Evolutionary conservation across 2,888 invertebrate species (phyloP).

Genomic region (Slavum lentiscoides): DNA sequence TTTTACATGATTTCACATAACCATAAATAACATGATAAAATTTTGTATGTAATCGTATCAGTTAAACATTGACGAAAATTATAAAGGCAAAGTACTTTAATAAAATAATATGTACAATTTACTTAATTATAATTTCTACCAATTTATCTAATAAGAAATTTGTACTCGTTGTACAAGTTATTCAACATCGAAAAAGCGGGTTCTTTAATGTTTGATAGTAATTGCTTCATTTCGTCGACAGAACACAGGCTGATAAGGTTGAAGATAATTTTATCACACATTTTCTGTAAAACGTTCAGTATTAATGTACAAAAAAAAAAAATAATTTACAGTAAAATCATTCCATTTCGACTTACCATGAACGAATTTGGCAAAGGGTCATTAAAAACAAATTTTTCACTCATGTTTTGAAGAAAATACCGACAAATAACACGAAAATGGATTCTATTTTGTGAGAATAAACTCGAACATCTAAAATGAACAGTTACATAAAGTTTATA

Average conservation of each 20-base stretch:
- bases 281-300: slow-evolving; percentile 3
- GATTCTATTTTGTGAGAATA: slow-evolving; percentile 12
- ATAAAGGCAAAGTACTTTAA: too few relatives aligned
- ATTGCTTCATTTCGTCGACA: neutral
- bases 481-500: neutral
- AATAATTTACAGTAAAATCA: neutral
- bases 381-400: neutral
- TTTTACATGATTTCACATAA: too few relatives aligned
- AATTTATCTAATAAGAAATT: neutral
- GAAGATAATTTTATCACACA: slow-evolving; percentile 6
- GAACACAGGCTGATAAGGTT: slow-evolving; percentile 26
- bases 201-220: slow-evolving; percentile 9
- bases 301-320: neutral
- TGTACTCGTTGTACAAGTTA: neutral
- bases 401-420: slow-evolving; percentile 1
- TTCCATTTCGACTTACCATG: slow-evolving; percentile 1
- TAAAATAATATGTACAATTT: too few relatives aligned
- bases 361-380: neutral
- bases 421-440: slow-evolving; percentile 21
- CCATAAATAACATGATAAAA: too few relatives aligned
- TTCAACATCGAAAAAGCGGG: neutral
- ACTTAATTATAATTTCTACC: slow-evolving; percentile 27
- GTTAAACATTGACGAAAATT: too few relatives aligned
- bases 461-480: slow-evolving; percentile 28
- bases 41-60: too few relatives aligned